A percentile compares a stretch with the other conserved stretches of the same genome.
phyloP scores from a whole-genome alignment of 2,113 vertebrate genomes.

The Lamprologus sp. region DNA sequence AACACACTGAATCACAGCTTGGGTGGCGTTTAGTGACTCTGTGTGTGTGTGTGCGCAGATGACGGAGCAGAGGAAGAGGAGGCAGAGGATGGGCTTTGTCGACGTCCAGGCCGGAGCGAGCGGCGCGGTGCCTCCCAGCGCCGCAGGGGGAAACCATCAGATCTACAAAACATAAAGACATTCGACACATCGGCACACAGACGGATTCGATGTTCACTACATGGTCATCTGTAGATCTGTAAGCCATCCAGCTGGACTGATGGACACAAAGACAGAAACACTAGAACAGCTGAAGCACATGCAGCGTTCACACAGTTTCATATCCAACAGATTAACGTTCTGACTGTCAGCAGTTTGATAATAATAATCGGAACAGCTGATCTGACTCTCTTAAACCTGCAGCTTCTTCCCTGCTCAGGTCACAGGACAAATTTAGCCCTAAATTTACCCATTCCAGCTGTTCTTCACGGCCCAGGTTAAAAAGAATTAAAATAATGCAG shows the following conservation, averaged over 20 bases:
- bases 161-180: conserved; percentile 49
- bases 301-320: background rate
- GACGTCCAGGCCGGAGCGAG: conserved; percentile 80
- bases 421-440: background rate
- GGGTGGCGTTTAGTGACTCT: background rate
- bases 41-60: conserved; percentile 70
- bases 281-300: background rate
- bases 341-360: background rate
- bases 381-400: background rate
- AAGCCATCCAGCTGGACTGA: background rate
- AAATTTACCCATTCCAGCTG: background rate
- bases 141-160: conserved; percentile 70
- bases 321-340: background rate
- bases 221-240: background rate
- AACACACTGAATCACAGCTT: background rate
- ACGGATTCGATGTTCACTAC: background rate
- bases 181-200: background rate
- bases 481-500: background rate
- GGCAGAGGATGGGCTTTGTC: conserved; percentile 92
- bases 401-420: background rate
- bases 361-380: background rate
- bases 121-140: conserved; percentile 50
- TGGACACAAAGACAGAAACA: background rate
- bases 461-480: background rate
- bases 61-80: conserved; percentile 95